A percentile compares a stretch with the other conserved stretches of the same genome.
Conservation (phyloP, 2,797 vertebrate genomes). For the Artibeus lituratus region DNA sequence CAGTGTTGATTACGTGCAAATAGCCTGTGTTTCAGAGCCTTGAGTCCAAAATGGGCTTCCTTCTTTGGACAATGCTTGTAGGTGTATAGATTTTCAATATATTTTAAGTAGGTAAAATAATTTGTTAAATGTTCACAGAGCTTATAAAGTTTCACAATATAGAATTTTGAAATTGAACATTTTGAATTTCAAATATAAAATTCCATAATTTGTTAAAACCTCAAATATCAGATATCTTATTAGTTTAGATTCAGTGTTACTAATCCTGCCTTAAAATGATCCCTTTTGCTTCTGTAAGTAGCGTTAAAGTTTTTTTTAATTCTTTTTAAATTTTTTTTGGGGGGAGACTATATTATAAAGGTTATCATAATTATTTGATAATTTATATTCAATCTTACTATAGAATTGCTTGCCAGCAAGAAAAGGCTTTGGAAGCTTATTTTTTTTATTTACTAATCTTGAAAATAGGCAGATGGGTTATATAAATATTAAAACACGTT, state of each 20-base stretch:
- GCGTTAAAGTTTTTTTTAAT: not conserved
- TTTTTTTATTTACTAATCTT: conserved; percentile 52
- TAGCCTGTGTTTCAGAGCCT: not conserved
- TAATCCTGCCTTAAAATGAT: conserved; percentile 4
- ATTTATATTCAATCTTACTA: conserved; percentile 3
- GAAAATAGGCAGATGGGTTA: conserved; percentile 54
- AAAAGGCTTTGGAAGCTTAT: conserved; percentile 38
- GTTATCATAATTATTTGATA: conserved; percentile 18
- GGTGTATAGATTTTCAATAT: not conserved
- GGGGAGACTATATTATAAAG: not conserved
- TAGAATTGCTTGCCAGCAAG: not conserved
- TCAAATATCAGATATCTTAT: not conserved
- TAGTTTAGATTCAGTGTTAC: not conserved
- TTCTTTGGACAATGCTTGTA: conserved; percentile 39
- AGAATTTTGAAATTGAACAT: conserved; percentile 32
- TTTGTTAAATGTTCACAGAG: conserved; percentile 5
- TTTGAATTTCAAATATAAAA: conserved; percentile 49
- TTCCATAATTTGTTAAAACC: not conserved
- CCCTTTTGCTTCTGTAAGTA: not conserved
- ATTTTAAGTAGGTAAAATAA: conserved; percentile 13
- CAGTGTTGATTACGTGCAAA: conserved; percentile 18
- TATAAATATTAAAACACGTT: conserved; percentile 39
- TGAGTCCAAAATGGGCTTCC: not conserved
- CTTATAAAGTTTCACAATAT: conserved; percentile 23
- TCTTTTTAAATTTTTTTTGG: not conserved